phyloP scores from a whole-genome alignment of 2,113 vertebrate genomes.

The Gila orcuttii region DNA sequence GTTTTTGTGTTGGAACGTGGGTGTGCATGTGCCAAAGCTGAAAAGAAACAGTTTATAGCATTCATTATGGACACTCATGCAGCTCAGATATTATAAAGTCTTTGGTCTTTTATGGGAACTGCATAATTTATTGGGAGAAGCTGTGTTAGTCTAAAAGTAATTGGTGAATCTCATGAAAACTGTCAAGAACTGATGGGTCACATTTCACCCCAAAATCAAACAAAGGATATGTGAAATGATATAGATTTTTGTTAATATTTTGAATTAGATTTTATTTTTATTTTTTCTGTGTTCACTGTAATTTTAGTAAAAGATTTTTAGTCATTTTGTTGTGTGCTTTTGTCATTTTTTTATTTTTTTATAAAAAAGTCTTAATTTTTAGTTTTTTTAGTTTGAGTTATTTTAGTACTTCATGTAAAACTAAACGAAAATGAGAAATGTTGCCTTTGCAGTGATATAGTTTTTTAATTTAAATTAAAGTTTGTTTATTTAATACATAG shows the following conservation, averaged over 20 bases:
- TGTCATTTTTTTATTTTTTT: background rate
- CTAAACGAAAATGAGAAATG: background rate
- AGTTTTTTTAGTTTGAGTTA: background rate
- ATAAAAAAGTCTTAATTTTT: background rate
- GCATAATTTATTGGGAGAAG: conserved; percentile 1
- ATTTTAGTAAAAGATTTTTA: background rate
- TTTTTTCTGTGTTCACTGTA: background rate
- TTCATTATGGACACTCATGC: conserved; percentile 5
- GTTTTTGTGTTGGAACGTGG: conserved; percentile 31
- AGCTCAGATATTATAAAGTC: background rate
- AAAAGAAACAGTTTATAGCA: conserved; percentile 3
- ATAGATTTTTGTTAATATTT: background rate
- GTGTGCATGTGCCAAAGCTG: conserved; percentile 3
- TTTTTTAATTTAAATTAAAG: too few species aligned
- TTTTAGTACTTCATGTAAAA: background rate
- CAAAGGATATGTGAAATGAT: background rate
- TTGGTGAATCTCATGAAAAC: background rate
- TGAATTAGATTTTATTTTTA: background rate
- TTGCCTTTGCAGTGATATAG: too few species aligned
- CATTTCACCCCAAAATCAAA: background rate
- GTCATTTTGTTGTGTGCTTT: background rate
- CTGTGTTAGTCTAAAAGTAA: background rate
- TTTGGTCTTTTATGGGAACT: background rate
- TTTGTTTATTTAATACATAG: too few species aligned
- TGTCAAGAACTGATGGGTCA: background rate